Conservation (phyloP, 2,113 vertebrate species). For the Desmodus rotundus region DNA sequence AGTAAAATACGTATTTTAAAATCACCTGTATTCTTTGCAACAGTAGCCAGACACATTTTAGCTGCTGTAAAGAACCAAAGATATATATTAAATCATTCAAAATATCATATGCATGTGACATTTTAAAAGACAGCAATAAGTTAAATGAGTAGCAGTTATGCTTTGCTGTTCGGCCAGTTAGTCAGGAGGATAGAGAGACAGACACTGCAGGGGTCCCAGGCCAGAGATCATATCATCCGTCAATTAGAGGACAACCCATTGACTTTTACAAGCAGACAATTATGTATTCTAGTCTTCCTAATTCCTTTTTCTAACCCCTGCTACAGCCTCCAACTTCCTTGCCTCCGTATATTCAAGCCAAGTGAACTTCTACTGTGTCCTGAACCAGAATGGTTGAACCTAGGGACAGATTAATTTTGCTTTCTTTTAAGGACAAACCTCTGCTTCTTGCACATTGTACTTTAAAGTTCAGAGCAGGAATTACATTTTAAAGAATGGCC, state of each 20-base stretch:
- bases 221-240: not conserved
- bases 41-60: not conserved
- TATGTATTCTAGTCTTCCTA: not conserved
- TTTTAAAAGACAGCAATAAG: not conserved
- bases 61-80: not conserved
- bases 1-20: not conserved
- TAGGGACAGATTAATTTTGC: not conserved
- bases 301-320: not conserved
- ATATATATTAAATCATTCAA: not conserved
- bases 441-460: not conserved
- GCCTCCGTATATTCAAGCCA: not conserved
- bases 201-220: no score
- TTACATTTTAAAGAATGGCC: conserved; percentile 34
- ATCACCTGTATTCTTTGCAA: not conserved
- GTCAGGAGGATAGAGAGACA: not conserved
- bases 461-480: not conserved
- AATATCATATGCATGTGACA: not conserved
- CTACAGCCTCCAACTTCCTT: not conserved
- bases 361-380: not conserved
- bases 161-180: not conserved
- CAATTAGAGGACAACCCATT: not conserved
- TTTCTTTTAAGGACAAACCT: not conserved
- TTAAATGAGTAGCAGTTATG: not conserved
- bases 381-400: not conserved
- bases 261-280: not conserved